Percentiles rank a stretch among this genome's conserved stretches.
Conservation (phyloP, 2,797 vertebrate species). For the Benthosema pterotum region DNA sequence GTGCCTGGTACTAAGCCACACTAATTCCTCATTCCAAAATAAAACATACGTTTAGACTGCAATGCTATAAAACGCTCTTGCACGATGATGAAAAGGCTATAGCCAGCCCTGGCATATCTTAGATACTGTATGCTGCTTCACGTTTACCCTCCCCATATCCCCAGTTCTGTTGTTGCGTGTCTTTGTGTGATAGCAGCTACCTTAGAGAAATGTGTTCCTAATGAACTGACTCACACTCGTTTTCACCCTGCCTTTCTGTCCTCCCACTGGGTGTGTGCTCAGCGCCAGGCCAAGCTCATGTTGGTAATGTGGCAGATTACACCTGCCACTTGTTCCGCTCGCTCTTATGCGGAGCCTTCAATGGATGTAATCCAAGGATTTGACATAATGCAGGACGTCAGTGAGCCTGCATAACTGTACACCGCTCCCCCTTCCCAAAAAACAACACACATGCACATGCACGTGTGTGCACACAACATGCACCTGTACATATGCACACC, state of each 20-base stretch:
- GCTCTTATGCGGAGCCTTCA: slow-evolving; percentile 62
- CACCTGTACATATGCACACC: too few relatives aligned
- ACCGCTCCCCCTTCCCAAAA: slow-evolving; percentile 7
- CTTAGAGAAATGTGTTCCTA: slow-evolving; percentile 35
- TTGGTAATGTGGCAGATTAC: slow-evolving; percentile 69
- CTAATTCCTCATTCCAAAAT: too few relatives aligned
- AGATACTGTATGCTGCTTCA: slow-evolving; percentile 28
- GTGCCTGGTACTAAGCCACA: too few relatives aligned
- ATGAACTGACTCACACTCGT: slow-evolving; percentile 44
- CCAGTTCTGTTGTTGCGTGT: slow-evolving; percentile 18
- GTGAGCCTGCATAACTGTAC: slow-evolving; percentile 36
- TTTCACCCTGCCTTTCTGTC: slow-evolving; percentile 26
- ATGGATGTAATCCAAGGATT: slow-evolving; percentile 80
- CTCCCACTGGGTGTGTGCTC: slow-evolving; percentile 39
- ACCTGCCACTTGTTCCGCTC: slow-evolving; percentile 68
- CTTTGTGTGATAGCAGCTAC: slow-evolving; percentile 37
- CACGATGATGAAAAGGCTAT: slow-evolving; percentile 36
- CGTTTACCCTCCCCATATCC: not conserved
- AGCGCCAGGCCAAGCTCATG: slow-evolving; percentile 51
- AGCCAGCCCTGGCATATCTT: slow-evolving; percentile 13
- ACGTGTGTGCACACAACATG: too few relatives aligned
- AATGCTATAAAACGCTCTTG: slow-evolving; percentile 32
- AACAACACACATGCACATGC: too few relatives aligned
- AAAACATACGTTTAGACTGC: slow-evolving; percentile 11
- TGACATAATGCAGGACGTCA: slow-evolving; percentile 56